Percentiles rank a stretch among this genome's conserved stretches.
These are phyloP conservation scores for Mormyrops boulengeri DNA, from an alignment of 2,797 vertebrate species.

Conservation along the genomic window DNA sequence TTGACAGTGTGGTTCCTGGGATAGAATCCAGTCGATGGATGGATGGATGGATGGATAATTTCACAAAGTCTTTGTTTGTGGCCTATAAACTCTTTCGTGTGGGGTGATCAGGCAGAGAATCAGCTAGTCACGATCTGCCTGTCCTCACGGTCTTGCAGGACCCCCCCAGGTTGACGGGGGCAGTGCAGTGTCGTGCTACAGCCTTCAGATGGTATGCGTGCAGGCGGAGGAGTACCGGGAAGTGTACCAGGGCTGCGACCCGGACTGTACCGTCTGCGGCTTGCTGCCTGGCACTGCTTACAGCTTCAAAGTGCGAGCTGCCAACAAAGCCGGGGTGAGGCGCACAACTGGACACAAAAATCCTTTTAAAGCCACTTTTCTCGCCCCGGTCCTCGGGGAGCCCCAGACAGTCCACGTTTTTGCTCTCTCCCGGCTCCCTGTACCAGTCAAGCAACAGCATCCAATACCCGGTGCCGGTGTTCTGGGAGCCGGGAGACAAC, in stretches of 20 bases:
- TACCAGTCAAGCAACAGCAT: not conserved
- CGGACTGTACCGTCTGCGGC: slow-evolving; percentile 80
- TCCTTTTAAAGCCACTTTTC: not conserved
- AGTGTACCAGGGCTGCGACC: slow-evolving; percentile 82
- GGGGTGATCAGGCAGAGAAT: not conserved
- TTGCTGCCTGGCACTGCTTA: slow-evolving; percentile 85
- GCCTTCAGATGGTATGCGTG: slow-evolving; percentile 72
- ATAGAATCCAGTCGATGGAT: not conserved
- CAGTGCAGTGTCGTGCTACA: slow-evolving; percentile 73
- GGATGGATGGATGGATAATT: not conserved
- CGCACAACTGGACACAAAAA: not conserved
- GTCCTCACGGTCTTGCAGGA: slow-evolving; percentile 47
- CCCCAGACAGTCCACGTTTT: not conserved
- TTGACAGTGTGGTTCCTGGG: not conserved
- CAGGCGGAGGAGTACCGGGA: slow-evolving; percentile 77
- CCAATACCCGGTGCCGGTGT: not conserved
- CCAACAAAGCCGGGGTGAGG: slow-evolving; percentile 91
- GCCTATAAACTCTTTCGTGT: not conserved
- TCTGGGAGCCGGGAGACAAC: not conserved
- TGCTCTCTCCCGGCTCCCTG: not conserved
- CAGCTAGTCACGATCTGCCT: not conserved
- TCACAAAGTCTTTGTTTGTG: not conserved
- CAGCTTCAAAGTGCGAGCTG: slow-evolving; percentile 79
- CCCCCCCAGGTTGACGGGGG: slow-evolving; percentile 81
- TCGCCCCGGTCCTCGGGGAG: not conserved